Evolutionary conservation across 92 coral and sea anemone species (phyloP), one percentile per base, ranked within the genome.

Genomic region (Phenganax stokvisi): DNA sequence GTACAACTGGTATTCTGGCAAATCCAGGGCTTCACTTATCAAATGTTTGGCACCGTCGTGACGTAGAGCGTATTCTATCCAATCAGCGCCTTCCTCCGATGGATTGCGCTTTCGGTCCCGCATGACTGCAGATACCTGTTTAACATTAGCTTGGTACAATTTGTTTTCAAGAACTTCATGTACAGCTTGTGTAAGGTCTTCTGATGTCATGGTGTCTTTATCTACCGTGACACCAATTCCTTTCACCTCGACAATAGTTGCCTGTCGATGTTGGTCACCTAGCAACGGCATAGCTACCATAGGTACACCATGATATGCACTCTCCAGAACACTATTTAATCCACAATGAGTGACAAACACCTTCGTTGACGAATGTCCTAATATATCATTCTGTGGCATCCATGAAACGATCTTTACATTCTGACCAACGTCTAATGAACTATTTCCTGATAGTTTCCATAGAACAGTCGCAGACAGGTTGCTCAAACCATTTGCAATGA

Each of bases 331-430:
- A 75, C 97, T 84, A 72, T 90, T 92, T 54, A 90, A 78, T 10
- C 97, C 97, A 3, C 93, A 91, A 67, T 92, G 97, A 0, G 93
- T 92, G 51, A 92, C 77, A 74, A 92, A 90, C n/a, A 85, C 88
- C 71, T 90, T 92, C 0, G 89, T 85, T 54, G 80, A 69, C 8
- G 93, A 37, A 77, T 90, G 89, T 10, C 97, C 93, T 17, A 92
- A 73, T 0, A 92, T 79, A 77, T 92, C 86, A 76, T 83, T 83
- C 31, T 83, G 86, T 0, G 86, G 86, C 47, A 83, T 51, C 86
- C 86, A 83, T 75, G 73, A 60, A 17, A 83, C 66, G 51, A 75
- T 52, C 44, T 83, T 90, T 54, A 85, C 81, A 83, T 89, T 89
- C 8, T 74, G 68, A 12, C 90, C 80, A 52, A 87, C 12, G 10